These are phyloP conservation scores for Aphidius gifuensis DNA, from an alignment of 1,140 invertebrate species.

Conservation along the genomic window DNA sequence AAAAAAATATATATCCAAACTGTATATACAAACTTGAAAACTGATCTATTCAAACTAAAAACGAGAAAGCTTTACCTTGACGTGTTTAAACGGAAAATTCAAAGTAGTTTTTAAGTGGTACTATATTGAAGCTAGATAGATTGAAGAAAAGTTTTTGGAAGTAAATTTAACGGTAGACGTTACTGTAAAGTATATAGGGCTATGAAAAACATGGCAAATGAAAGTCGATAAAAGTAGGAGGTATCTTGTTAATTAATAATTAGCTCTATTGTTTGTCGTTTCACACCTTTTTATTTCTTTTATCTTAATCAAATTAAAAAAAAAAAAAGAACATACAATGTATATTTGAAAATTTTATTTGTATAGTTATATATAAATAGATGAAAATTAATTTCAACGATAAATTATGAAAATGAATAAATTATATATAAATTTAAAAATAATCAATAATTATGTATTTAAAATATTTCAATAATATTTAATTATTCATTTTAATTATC, in stretches of 20 bases:
- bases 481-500: no score
- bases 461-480: no score
- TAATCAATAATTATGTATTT: no score
- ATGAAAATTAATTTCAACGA: not conserved
- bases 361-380: not conserved
- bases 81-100: not conserved
- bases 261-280: constrained; percentile 6
- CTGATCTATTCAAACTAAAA: no score
- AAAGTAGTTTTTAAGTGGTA: constrained; percentile 4
- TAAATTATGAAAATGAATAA: no score
- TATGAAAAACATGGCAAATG: constrained; percentile 2
- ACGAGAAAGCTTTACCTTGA: not conserved
- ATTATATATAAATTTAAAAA: no score
- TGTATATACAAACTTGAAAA: no score
- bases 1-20: no score
- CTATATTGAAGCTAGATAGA: not conserved
- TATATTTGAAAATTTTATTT: no score
- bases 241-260: constrained; percentile 15
- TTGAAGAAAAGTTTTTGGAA: not conserved
- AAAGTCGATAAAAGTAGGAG: not conserved
- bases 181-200: not conserved
- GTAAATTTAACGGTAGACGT: constrained; percentile 11
- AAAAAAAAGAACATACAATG: no score
- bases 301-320: not conserved
- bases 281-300: not conserved